These are phyloP conservation scores for Macrobrachium nipponense DNA, from an alignment of 1,140 invertebrate species.

Conservation along the genomic window DNA sequence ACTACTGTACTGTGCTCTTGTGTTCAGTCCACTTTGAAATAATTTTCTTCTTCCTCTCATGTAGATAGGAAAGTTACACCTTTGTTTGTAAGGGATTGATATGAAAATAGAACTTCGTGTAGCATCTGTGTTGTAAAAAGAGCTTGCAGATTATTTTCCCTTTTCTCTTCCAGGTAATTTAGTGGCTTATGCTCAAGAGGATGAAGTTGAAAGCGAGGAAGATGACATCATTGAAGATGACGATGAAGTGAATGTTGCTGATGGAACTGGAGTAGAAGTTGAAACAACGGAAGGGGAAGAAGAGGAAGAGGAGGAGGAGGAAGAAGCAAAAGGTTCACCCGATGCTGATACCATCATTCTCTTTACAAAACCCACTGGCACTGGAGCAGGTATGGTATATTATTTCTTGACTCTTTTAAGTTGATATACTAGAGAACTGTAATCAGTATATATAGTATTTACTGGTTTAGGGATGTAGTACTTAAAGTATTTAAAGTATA, in stretches of 20 bases:
- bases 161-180: conserved; percentile 35
- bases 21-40: no score
- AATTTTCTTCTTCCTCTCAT: no score
- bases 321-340: conserved; percentile 80
- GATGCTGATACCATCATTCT: conserved; percentile 92
- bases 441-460: neutral
- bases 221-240: conserved; percentile 54
- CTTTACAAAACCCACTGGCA: conserved; percentile 85
- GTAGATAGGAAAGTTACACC: no score
- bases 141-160: no score
- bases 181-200: conserved; percentile 54
- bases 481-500: no score
- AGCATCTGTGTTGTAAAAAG: no score
- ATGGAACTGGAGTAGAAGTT: conserved; percentile 57
- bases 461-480: neutral
- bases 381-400: conserved; percentile 67
- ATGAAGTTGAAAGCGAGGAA: conserved; percentile 64
- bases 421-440: neutral
- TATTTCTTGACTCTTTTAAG: neutral
- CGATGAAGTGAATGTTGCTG: conserved; percentile 54
- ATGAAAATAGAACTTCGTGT: no score
- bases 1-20: no score
- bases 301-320: conserved; percentile 73
- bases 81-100: no score
- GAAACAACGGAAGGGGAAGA: conserved; percentile 68